Percentiles rank a stretch among this genome's conserved stretches.
phyloP scores from a whole-genome alignment of 1,140 invertebrate genomes.

The Achatina immaculata region DNA sequence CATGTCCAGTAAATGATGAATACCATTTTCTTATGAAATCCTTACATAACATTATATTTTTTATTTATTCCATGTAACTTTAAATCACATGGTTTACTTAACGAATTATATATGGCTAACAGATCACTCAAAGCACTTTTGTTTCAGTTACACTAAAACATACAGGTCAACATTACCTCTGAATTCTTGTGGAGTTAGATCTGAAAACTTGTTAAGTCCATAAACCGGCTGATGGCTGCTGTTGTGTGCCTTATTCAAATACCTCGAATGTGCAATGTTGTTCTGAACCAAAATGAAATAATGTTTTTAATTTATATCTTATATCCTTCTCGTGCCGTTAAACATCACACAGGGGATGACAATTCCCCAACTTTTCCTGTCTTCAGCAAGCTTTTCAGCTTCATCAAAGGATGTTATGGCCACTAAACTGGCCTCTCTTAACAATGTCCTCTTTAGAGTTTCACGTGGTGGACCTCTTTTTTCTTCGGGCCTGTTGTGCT shows the following conservation, averaged over 20 bases:
- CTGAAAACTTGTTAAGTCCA: conserved; percentile 82
- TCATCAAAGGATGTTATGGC: too few relatives aligned
- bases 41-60: not conserved
- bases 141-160: conserved; percentile 34
- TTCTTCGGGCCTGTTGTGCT: too few relatives aligned
- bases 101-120: not conserved
- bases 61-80: not conserved
- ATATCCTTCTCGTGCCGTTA: too few relatives aligned
- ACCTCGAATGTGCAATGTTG: conserved; percentile 76
- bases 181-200: conserved; percentile 82
- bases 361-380: too few relatives aligned
- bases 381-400: too few relatives aligned
- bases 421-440: too few relatives aligned
- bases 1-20: too few relatives aligned
- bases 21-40: not conserved
- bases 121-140: not conserved
- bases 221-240: conserved; percentile 77
- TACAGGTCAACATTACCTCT: conserved; percentile 55
- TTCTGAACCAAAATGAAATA: too few relatives aligned
- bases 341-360: too few relatives aligned
- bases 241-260: conserved; percentile 75
- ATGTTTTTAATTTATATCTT: too few relatives aligned
- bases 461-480: too few relatives aligned
- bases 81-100: not conserved
- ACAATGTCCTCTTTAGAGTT: too few relatives aligned